Evolutionary conservation across 2,113 vertebrate species (phyloP).

Genomic region (Zingel zingel): DNA sequence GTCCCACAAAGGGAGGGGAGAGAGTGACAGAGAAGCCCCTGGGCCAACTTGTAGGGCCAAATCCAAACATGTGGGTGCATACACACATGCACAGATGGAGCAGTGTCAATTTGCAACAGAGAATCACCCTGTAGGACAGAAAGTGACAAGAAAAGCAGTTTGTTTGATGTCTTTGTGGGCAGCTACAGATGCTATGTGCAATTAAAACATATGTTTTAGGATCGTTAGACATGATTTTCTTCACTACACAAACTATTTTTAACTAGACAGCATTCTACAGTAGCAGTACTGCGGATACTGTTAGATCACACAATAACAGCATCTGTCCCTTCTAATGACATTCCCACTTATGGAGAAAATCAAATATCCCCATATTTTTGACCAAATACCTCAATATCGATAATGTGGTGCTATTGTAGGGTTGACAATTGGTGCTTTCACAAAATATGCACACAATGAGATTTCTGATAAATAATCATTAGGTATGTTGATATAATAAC

Average conservation of each 20-base stretch:
- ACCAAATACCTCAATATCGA: no score
- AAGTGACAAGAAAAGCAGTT: slow-evolving; percentile 47
- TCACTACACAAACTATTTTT: not conserved
- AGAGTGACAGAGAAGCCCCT: slow-evolving; percentile 36
- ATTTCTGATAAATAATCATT: no score
- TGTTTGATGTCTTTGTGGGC: slow-evolving; percentile 57
- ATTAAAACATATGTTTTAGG: slow-evolving; percentile 68
- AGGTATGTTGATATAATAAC: no score
- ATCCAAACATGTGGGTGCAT: slow-evolving; percentile 26
- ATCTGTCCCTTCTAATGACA: slow-evolving; percentile 16
- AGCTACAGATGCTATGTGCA: slow-evolving; percentile 61
- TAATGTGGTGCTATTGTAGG: no score
- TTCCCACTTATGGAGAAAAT: not conserved
- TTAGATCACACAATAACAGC: slow-evolving; percentile 22
- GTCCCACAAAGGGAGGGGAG: slow-evolving; percentile 48
- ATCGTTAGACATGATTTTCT: slow-evolving; percentile 44
- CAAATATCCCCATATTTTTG: no score
- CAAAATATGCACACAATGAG: no score
- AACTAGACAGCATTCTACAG: slow-evolving; percentile 10
- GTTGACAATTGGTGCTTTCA: no score
- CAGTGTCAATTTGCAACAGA: slow-evolving; percentile 41
- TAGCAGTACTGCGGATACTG: not conserved
- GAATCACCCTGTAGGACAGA: slow-evolving; percentile 28
- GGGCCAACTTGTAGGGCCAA: slow-evolving; percentile 44
- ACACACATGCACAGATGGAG: slow-evolving; percentile 29